Evolutionary conservation across 2,888 invertebrate genomes (phyloP), one percentile per base, ranked within the genome.

Genomic region (Galerucella nymphaeae): DNA sequence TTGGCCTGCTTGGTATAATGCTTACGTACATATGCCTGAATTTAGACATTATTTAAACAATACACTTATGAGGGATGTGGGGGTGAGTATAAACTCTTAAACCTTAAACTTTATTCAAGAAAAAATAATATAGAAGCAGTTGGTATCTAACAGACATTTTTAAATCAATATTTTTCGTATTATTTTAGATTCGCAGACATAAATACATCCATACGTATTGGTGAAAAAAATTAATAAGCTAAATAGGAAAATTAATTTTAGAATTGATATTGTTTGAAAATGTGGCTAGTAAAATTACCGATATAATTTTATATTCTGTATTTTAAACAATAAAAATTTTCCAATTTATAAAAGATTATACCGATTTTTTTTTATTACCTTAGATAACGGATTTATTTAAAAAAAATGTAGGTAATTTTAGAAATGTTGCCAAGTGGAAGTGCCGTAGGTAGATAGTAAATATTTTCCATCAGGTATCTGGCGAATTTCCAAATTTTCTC

Each of bases 151-250:
- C 5, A 30, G 2, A 23, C 42, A 10, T 1, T 42, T 2, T 42
- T 42, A 6, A 42, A 14, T 45, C 45, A 30, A 30, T 30, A 30
- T 6, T 48, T 48, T 48, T 53, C 0, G 16, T 9, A 53, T 16
- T 65, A 68, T 78, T 80, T 76, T 74, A 80, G 81, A 67, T 80
- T 13, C 77, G 75, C 16, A 72, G 79, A 23, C 76, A 80, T n/a
- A 78, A 78, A 70, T 81, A 79, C n/a, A 76, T 80, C 20, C 81
- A 81, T 58, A 81, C 80, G 6, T 81, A 81, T 58, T 81, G 81
- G 80, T 80, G 70, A 74, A 64, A 42, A 23, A 45, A 45, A 13
- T 5, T 13, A 13, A 42, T 42, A 13, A 42, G 13, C 0, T 4
- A 14, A 3, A 45, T 45, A 4, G 13, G 4, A 45, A 13, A 0